Evolutionary conservation across 2,113 vertebrate genomes (phyloP).

Genomic region (Orycteropus afer): DNA sequence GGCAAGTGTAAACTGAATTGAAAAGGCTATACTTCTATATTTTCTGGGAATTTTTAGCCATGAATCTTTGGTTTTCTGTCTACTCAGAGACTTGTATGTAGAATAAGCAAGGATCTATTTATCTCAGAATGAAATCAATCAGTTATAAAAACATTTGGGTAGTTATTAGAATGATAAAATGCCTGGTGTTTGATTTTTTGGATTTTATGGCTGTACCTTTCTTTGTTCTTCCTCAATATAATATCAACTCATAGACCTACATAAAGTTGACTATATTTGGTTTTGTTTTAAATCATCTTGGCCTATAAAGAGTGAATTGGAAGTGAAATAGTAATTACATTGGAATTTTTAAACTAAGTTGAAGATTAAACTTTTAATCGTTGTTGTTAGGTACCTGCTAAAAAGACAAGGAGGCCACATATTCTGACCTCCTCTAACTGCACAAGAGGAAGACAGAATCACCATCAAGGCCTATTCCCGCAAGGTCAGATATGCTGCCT

Average conservation of each 20-base stretch:
- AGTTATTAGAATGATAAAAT: neutral
- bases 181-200: neutral
- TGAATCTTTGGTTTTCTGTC: neutral
- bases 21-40: neutral
- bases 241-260: neutral
- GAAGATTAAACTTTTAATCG: neutral
- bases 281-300: conserved; percentile 19
- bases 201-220: neutral
- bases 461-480: too few species aligned
- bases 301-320: neutral
- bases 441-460: too few species aligned
- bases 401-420: too few species aligned
- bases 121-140: neutral
- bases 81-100: neutral
- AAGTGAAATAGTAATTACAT: neutral
- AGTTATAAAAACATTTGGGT: neutral
- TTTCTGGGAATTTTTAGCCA: neutral
- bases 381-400: too few species aligned
- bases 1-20: neutral
- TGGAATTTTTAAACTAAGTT: neutral
- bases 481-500: too few species aligned
- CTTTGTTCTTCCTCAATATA: neutral
- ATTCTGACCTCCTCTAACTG: too few species aligned
- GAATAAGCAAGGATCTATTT: neutral
- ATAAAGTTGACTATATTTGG: neutral